Conservation (phyloP, 2,113 vertebrate species). For the Eptesicus fuscus region DNA sequence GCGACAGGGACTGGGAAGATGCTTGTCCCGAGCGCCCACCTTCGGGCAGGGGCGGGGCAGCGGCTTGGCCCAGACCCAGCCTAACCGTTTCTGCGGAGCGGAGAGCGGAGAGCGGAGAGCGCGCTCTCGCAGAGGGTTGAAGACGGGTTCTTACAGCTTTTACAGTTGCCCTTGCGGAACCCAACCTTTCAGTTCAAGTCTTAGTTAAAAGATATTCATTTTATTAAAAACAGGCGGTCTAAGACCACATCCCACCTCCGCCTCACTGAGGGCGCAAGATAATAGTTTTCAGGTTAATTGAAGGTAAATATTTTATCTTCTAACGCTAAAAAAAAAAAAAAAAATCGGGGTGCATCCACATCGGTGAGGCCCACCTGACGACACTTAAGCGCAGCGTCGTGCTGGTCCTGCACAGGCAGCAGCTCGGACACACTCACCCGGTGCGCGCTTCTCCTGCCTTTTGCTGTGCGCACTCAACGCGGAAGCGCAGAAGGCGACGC, state of each 20-base stretch:
- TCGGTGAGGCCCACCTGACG: conserved; percentile 88
- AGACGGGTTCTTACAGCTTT: not conserved
- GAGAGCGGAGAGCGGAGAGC: not conserved
- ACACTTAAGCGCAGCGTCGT: conserved; percentile 78
- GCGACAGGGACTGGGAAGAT: not conserved
- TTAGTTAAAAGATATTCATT: conserved; percentile 47
- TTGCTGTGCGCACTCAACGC: not conserved
- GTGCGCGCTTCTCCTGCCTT: not conserved
- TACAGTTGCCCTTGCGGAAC: not conserved
- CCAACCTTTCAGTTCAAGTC: not conserved
- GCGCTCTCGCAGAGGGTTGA: not conserved
- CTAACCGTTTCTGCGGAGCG: not conserved
- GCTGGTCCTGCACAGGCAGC: not conserved
- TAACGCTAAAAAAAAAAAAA: not conserved
- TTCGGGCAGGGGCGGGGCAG: not conserved
- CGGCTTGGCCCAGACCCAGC: not conserved
- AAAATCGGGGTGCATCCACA: not conserved
- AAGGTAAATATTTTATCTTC: not conserved
- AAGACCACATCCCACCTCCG: not conserved
- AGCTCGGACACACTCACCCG: conserved; percentile 38
- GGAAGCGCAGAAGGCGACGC: conserved; percentile 27
- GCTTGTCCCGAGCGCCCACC: not conserved
- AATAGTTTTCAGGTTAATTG: not conserved
- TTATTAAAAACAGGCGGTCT: conserved; percentile 18
- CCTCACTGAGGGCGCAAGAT: not conserved